Base-by-base conservation (phyloP, 2,888 invertebrate genomes). In the Drosophila kuntzei region DNA sequence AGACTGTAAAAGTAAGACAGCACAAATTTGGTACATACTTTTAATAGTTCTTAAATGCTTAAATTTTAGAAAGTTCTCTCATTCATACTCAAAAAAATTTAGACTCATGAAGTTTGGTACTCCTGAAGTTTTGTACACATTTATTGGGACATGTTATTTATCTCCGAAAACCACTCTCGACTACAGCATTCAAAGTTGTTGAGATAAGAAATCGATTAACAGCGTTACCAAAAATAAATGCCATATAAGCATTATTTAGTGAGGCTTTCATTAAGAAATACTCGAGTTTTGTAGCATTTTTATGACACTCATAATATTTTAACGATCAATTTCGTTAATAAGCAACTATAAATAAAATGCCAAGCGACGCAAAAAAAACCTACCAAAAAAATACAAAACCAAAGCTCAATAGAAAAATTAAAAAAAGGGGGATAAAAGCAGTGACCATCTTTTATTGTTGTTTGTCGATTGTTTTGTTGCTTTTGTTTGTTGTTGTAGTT, bases 241-340 rank as follows among this genome's bases (percentile, higher is more conserved):
- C 46, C 62, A 63, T 62, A 57, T 62, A 29, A 60, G 32, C 59
- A 54, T 53, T 63, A 66, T 62, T 64, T 63, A 61, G 60, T 50
- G 64, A 55, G 9, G 34, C 50, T 50, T 70, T 76, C 80, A 86
- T 88, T 86, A 65, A 65, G 66, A 54, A 83, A 80, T 68, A 67
- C 74, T 78, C 34, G 32, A 78, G 41, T 29, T 61, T 60, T 83
- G 66, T 73, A 36, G 55, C 60, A 36, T 53, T 75, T 80, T 83
- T 75, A 82, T 80, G 74, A 44, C 76, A 29, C 39, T 76, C 84
- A 90, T 91, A 91, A 90, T 86, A 88, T 90, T 79, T 85, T 86
- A 79, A 90, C 86, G 87, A 89, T 88, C 89, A 89, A 90, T 89
- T 90, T 80, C 71, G 77, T 83, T 90, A 90, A 87, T 89, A 90